Evolutionary conservation across 1,140 invertebrate genomes (phyloP).

Genomic region (Hycleus phaleratus): DNA sequence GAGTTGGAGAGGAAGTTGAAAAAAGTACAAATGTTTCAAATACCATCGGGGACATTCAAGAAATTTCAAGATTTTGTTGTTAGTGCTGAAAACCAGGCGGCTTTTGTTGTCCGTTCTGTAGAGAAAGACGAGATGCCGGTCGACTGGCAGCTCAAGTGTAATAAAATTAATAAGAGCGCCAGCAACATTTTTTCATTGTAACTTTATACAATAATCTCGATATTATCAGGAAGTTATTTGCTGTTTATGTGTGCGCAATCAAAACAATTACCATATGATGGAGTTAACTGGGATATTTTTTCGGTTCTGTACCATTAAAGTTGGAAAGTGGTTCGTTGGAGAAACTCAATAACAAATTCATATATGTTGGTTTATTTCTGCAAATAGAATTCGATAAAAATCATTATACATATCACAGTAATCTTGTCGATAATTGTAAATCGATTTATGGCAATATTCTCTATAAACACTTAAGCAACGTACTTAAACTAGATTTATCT

Average conservation of each 20-base stretch:
- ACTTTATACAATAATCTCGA: neutral
- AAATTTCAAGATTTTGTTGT: no score
- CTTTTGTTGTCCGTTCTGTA: no score
- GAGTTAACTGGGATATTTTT: neutral
- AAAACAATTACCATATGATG: neutral
- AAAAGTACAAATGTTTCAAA: neutral
- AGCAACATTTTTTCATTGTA: neutral
- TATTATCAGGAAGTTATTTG: neutral
- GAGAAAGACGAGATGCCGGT: neutral
- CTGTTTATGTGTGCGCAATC: neutral
- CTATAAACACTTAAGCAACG: constrained; percentile 3
- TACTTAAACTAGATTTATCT: neutral
- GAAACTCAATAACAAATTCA: neutral
- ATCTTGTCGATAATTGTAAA: constrained; percentile 3
- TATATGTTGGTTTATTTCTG: constrained; percentile 4
- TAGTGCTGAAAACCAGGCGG: no score
- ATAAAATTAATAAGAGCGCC: neutral
- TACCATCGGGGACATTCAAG: no score
- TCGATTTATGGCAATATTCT: constrained; percentile 5
- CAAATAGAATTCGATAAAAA: constrained; percentile 13
- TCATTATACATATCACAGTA: constrained; percentile 12
- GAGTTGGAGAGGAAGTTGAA: neutral
- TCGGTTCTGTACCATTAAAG: neutral
- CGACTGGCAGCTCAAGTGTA: neutral
- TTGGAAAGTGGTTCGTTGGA: neutral